phyloP scores from a whole-genome alignment of 2,888 invertebrate genomes.

The Ceriagrion tenellum region DNA sequence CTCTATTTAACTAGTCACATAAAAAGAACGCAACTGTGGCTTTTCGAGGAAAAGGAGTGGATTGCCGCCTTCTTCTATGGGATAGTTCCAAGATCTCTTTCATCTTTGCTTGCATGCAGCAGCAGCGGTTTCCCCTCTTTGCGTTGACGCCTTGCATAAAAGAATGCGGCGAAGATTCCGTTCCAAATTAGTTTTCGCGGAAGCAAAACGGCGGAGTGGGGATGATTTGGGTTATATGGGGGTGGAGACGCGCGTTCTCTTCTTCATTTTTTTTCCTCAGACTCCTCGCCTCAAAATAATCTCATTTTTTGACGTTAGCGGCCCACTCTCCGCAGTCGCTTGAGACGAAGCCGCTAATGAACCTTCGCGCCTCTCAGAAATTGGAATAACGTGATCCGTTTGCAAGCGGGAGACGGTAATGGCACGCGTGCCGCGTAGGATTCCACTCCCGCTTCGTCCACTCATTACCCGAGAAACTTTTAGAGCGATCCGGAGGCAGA shows the following conservation, averaged over 20 bases:
- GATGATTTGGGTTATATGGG: background rate
- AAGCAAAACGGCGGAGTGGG: background rate
- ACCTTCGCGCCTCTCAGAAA: background rate
- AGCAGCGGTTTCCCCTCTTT: background rate
- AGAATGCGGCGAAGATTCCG: background rate
- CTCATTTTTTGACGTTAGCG: background rate
- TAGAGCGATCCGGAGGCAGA: background rate
- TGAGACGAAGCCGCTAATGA: background rate
- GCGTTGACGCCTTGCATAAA: background rate
- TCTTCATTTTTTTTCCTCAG: background rate
- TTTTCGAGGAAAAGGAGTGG: too few relatives aligned
- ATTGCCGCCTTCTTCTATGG: background rate
- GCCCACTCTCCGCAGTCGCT: background rate
- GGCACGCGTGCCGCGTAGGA: background rate
- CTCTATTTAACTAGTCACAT: too few relatives aligned
- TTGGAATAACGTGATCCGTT: background rate
- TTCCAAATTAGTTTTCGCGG: background rate
- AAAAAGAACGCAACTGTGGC: too few relatives aligned
- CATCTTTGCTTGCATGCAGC: background rate
- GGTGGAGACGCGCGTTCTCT: background rate
- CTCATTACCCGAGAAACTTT: background rate
- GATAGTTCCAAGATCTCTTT: background rate
- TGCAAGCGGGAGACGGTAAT: background rate
- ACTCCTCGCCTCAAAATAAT: constrained; percentile 7
- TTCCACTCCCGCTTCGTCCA: background rate